phyloP scores from a whole-genome alignment of 2,888 invertebrate genomes.

The Tricholauxania praeusta region DNA sequence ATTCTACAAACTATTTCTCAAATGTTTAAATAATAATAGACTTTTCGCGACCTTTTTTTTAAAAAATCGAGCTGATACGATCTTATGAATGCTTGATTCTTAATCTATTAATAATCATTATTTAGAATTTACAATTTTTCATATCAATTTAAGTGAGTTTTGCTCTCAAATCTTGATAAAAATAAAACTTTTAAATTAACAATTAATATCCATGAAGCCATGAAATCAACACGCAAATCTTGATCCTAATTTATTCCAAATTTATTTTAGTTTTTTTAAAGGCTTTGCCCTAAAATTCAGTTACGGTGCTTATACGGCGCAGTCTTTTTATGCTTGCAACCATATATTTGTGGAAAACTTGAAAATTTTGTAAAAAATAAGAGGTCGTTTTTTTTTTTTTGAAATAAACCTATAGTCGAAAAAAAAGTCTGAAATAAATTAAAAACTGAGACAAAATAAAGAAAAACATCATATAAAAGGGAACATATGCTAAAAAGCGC shows the following conservation, averaged over 20 bases:
- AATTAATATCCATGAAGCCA: slow-evolving; percentile 12
- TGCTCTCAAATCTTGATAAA: not conserved
- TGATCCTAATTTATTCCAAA: slow-evolving; percentile 13
- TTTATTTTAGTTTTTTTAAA: slow-evolving; percentile 12
- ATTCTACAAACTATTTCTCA: too few species aligned
- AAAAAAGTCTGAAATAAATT: not conserved
- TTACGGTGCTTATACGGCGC: too few species aligned
- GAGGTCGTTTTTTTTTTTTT: too few species aligned
- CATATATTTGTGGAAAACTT: not conserved
- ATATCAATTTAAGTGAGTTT: not conserved
- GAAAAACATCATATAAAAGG: not conserved
- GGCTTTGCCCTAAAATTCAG: not conserved
- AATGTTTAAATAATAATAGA: too few species aligned
- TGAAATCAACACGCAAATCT: slow-evolving; percentile 44
- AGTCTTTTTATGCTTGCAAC: not conserved
- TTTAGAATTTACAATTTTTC: not conserved
- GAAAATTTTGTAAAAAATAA: not conserved
- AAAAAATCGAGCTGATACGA: too few species aligned
- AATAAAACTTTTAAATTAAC: not conserved
- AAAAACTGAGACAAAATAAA: not conserved
- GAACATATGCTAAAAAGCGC: slow-evolving; percentile 1
- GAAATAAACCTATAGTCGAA: too few species aligned
- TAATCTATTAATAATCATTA: too few species aligned
- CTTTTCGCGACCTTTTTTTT: too few species aligned
- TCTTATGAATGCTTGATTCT: too few species aligned